Percentiles rank a stretch among this genome's conserved stretches.
These are phyloP conservation scores for Pygoscelis antarcticus DNA, from an alignment of 2,113 vertebrate species.

Conservation along the genomic window DNA sequence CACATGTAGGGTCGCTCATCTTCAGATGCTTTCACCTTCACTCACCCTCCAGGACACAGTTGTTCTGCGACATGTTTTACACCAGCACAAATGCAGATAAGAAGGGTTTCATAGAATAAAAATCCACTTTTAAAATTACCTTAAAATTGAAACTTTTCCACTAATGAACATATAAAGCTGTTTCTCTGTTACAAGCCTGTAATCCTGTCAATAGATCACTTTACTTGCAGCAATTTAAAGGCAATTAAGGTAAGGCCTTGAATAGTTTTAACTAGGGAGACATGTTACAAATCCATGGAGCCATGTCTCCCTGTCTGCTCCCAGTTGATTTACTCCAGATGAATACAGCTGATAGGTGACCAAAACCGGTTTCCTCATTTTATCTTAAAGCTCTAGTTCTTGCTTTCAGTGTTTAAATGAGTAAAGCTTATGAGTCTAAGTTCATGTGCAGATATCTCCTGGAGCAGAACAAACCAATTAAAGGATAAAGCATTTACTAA, in stretches of 20 bases:
- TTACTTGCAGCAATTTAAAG: neutral
- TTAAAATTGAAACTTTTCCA: neutral
- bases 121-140: neutral
- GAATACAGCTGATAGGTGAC: neutral
- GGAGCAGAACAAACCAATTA: neutral
- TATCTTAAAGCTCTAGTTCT: neutral
- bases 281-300: neutral
- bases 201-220: neutral
- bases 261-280: neutral
- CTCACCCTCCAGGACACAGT: neutral
- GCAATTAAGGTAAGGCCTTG: neutral
- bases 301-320: neutral
- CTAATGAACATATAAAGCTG: neutral
- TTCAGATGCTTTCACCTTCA: neutral
- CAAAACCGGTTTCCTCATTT: neutral
- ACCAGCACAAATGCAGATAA: neutral
- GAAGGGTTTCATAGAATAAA: neutral
- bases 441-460: neutral
- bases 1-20: rapidly evolving
- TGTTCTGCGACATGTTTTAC: neutral
- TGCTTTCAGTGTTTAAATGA: neutral
- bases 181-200: neutral
- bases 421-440: neutral
- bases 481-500: neutral
- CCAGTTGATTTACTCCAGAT: neutral